Evolutionary conservation across 2,888 invertebrate species (phyloP), one percentile per base, ranked within the genome.

Genomic region (Phania funesta): DNA sequence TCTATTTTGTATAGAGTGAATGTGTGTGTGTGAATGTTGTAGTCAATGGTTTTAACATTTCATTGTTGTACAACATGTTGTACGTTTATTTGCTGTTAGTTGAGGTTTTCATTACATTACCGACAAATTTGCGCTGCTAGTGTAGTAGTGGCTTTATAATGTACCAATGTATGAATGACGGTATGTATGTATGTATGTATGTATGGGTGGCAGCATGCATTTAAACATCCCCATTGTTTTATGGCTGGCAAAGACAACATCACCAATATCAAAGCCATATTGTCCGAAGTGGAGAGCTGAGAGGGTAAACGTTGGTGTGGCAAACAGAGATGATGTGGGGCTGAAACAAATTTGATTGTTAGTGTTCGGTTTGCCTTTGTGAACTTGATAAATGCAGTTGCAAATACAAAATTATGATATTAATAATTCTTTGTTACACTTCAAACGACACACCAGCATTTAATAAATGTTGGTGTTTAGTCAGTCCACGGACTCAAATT

Each of bases 71-170:
- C 46, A 50, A 54, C 70, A 78, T 78, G 77, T 71, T 77, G 62
- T 78, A 70, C 64, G 64, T 64, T 78, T 71, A 78, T 78, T 56
- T 64, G 77, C 70, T 70, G 77, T 78, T 71, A 56, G 62, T 71
- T 78, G 77, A 78, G 77, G 77, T 78, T 78, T 78, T 71, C 77
- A 78, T 78, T 78, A 64, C 77, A 78, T 70, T 32, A 71, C 64
- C 70, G 70, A 70, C 62, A 64, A n/a, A 70, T 64, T 78, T 78
- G 77, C 64, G 62, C 50, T 60, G 29, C 70, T 54, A 62, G 52
- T 70, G 65, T 20, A 46, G 46, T 29, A 9, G 32, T 9, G 32
- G 44, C 44, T 58, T 24, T 38, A 7, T 24, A 58, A 32, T 38
- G n/a, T 13, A n/a, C n/a, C 1, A 3, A 11, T 13, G 2, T 38